These are phyloP conservation scores for Silurus lanzhouensis DNA, from an alignment of 2,797 vertebrate species.

Conservation along the genomic window DNA sequence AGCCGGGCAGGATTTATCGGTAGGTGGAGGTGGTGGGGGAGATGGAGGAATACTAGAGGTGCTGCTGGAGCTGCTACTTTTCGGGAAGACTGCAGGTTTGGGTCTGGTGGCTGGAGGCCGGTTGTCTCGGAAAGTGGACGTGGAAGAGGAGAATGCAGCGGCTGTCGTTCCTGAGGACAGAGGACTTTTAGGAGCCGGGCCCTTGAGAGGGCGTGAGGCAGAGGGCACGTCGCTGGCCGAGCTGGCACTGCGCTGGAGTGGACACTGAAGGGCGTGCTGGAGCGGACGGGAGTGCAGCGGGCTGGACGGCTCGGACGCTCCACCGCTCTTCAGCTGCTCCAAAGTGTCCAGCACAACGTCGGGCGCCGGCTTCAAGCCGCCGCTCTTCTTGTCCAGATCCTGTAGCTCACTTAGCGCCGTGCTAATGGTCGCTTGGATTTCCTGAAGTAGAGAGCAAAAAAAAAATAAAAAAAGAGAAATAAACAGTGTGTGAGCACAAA, in stretches of 20 bases:
- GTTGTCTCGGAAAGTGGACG: slow-evolving; percentile 84
- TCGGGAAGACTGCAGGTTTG: slow-evolving; percentile 92
- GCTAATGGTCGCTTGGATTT: slow-evolving; percentile 89
- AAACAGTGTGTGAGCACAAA: background rate
- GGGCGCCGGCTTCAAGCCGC: slow-evolving; percentile 83
- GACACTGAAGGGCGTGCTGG: slow-evolving; percentile 77
- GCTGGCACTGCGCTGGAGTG: slow-evolving; percentile 93
- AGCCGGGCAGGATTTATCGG: slow-evolving; percentile 95
- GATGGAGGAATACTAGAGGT: slow-evolving; percentile 83
- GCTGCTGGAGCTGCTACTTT: slow-evolving; percentile 71
- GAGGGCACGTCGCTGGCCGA: slow-evolving; percentile 93
- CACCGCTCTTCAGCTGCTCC: slow-evolving; percentile 91
- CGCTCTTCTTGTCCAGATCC: slow-evolving; percentile 90
- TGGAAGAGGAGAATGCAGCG: slow-evolving; percentile 80
- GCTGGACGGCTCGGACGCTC: slow-evolving; percentile 90
- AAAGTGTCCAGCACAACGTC: slow-evolving; percentile 97
- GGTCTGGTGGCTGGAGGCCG: slow-evolving; percentile 89
- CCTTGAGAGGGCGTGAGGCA: slow-evolving; percentile 87
- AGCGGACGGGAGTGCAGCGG: slow-evolving; percentile 92
- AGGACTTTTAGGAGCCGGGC: slow-evolving; percentile 77
- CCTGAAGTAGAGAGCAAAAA: slow-evolving; percentile 68
- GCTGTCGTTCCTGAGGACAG: slow-evolving; percentile 66
- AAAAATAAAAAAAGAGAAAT: background rate
- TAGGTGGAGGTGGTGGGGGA: slow-evolving; percentile 80
- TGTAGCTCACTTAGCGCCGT: slow-evolving; percentile 88